These are phyloP conservation scores for Herpailurus yagouaroundi DNA, from an alignment of 2,113 vertebrate genomes.

Conservation along the genomic window DNA sequence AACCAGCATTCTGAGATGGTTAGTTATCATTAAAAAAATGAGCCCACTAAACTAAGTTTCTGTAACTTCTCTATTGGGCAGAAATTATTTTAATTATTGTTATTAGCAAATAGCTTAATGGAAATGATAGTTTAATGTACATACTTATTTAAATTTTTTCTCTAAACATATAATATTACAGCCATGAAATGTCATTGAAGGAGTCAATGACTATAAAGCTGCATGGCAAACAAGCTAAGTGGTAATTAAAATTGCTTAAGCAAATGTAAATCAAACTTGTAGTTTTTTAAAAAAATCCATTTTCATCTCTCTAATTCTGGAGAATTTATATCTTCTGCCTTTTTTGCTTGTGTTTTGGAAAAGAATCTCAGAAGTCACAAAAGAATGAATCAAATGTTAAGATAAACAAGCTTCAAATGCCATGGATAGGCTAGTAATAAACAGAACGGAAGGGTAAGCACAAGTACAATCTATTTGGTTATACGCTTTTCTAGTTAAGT, in stretches of 20 bases:
- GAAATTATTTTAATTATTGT: constrained; percentile 3
- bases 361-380: background rate
- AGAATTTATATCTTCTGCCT: background rate
- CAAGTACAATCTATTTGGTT: background rate
- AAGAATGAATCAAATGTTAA: background rate
- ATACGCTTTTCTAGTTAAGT: background rate
- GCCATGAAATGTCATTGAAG: background rate
- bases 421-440: background rate
- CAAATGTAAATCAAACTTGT: constrained; percentile 4
- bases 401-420: background rate
- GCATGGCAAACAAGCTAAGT: background rate
- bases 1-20: background rate
- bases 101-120: background rate
- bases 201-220: background rate
- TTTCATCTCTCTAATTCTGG: background rate
- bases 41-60: background rate
- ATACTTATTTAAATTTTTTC: background rate
- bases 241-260: background rate
- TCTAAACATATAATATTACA: background rate
- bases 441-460: background rate
- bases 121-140: background rate
- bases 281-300: constrained; percentile 5
- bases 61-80: background rate
- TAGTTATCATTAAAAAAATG: background rate
- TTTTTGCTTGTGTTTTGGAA: background rate